Percentiles rank a stretch among this genome's conserved stretches.
Evolutionary conservation across 2,797 vertebrate genomes (phyloP).

Genomic region (Propithecus deckenii): DNA sequence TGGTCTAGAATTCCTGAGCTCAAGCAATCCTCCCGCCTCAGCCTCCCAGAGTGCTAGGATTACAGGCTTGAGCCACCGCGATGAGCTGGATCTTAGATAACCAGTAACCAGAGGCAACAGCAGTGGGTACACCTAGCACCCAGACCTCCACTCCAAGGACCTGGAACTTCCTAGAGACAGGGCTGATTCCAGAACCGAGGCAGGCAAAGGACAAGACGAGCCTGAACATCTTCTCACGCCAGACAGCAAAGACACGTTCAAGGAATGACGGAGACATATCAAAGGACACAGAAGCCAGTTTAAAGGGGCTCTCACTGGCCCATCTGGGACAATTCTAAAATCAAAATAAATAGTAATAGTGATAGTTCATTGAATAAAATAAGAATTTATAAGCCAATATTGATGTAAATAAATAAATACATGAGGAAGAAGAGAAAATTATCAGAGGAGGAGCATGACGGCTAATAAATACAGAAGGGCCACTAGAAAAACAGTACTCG

Average conservation of each 20-base stretch:
- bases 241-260: neutral
- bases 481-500: neutral
- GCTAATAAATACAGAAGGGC: neutral
- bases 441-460: too few relatives aligned
- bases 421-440: neutral
- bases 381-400: neutral
- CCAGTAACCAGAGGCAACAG: neutral
- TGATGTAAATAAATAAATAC: neutral
- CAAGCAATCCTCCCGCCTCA: too few relatives aligned
- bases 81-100: neutral
- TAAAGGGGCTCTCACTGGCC: neutral
- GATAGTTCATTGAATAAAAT: neutral
- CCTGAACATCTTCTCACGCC: rapidly evolving
- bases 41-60: too few relatives aligned
- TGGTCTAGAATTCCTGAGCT: too few relatives aligned
- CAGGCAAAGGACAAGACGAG: neutral
- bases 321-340: neutral
- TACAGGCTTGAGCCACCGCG: too few relatives aligned
- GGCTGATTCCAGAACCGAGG: too few relatives aligned
- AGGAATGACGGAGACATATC: neutral
- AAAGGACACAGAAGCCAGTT: neutral
- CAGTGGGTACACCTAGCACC: neutral
- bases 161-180: neutral
- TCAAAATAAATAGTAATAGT: neutral
- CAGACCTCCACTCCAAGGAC: neutral